Conservation (phyloP, 2,797 vertebrate genomes). For the Amniataba percoides region DNA sequence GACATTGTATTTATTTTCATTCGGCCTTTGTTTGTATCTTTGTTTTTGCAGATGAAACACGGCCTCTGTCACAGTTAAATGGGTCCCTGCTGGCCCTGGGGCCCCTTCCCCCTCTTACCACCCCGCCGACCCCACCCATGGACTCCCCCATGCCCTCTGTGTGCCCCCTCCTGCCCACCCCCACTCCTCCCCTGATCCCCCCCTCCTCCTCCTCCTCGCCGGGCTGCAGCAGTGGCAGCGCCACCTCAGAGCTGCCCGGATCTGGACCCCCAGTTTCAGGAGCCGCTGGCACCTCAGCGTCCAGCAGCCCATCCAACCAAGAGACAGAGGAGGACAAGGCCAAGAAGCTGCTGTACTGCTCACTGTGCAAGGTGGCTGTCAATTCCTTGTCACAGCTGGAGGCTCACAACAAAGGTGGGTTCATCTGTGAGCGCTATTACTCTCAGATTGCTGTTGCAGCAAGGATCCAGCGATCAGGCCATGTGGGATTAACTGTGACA, state of each 20-base stretch:
- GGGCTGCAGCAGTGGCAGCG: conserved; percentile 65
- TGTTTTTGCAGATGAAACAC: conserved; percentile 78
- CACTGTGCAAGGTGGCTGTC: conserved; percentile 95
- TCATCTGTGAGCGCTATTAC: conserved; percentile 9
- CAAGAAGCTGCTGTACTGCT: conserved; percentile 93
- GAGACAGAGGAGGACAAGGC: conserved; percentile 93
- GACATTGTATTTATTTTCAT: conserved; percentile 2
- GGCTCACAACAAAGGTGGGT: conserved; percentile 94
- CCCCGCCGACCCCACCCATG: conserved; percentile 79
- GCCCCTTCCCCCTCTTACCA: conserved; percentile 69
- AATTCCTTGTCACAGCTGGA: conserved; percentile 94
- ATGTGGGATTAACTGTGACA: neutral
- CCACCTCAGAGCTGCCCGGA: conserved; percentile 72
- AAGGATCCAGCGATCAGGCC: neutral
- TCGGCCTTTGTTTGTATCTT: conserved; percentile 34
- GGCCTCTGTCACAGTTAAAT: conserved; percentile 74
- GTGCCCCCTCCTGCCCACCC: conserved; percentile 75
- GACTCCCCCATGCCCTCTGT: conserved; percentile 74
- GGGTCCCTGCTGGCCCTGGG: conserved; percentile 73
- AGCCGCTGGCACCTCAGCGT: conserved; percentile 44
- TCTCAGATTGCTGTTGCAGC: neutral
- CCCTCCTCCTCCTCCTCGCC: conserved; percentile 78
- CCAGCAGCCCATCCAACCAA: conserved; percentile 71
- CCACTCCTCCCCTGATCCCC: conserved; percentile 68
- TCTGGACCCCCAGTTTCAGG: conserved; percentile 54